phyloP scores from a whole-genome alignment of 2,888 invertebrate genomes.

The Flabesymbios commensalis region DNA sequence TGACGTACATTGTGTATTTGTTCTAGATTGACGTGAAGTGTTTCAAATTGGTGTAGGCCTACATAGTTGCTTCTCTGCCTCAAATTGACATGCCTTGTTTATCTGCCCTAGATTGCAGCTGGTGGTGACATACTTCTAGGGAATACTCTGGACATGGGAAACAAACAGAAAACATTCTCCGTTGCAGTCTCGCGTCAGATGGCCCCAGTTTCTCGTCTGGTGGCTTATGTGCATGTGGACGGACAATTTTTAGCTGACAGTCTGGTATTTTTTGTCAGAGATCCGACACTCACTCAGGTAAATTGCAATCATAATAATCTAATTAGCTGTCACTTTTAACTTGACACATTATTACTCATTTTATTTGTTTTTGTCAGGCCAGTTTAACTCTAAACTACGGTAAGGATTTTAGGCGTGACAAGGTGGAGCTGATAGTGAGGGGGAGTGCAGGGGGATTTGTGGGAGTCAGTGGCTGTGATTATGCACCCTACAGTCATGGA shows the following conservation, averaged over 20 bases:
- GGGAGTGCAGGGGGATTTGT: constrained; percentile 96
- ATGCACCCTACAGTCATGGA: constrained; percentile 37
- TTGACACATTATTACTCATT: no score
- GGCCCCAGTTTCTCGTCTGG: constrained; percentile 84
- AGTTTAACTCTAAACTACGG: constrained; percentile 74
- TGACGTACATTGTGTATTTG: no score
- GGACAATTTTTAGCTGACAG: constrained; percentile 87
- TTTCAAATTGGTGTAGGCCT: no score
- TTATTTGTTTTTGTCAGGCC: not conserved
- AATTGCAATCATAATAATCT: no score
- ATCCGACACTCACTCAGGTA: constrained; percentile 69
- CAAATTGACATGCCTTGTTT: no score
- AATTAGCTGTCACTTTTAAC: no score
- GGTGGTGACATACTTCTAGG: constrained; percentile 84
- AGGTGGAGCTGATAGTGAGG: constrained; percentile 89
- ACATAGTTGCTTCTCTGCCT: no score
- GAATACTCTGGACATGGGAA: constrained; percentile 78
- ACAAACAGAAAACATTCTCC: constrained; percentile 57
- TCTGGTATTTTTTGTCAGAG: constrained; percentile 89
- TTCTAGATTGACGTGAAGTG: no score
- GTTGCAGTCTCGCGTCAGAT: constrained; percentile 64
- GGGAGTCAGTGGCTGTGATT: constrained; percentile 80
- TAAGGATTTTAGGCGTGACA: constrained; percentile 89
- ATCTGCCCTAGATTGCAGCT: constrained; percentile 77
- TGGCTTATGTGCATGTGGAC: constrained; percentile 76